These are phyloP conservation scores for Plutella xylostella DNA, from an alignment of 2,888 invertebrate genomes.

Conservation along the genomic window DNA sequence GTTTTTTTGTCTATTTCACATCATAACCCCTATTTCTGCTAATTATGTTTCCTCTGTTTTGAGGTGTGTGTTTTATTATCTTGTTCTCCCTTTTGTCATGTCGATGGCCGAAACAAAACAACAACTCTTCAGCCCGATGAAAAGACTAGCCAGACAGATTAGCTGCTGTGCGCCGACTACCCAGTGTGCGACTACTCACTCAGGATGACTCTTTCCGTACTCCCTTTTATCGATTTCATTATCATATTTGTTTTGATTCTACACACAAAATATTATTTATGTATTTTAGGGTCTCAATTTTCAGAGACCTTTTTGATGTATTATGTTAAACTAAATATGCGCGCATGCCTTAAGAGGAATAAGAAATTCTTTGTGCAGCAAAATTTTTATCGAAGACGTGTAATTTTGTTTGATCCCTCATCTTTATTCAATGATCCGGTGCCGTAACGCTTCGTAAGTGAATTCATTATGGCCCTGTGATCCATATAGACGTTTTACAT, in stretches of 20 bases:
- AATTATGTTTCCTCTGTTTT: not conserved
- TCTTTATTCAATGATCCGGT: constrained; percentile 65
- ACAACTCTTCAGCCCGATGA: too few species aligned
- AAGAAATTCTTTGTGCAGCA: constrained; percentile 46
- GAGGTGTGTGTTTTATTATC: not conserved
- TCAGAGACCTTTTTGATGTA: not conserved
- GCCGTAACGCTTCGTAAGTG: constrained; percentile 58
- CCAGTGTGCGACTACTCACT: too few species aligned
- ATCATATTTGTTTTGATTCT: constrained; percentile 1
- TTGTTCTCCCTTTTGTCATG: too few species aligned
- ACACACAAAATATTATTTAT: too few species aligned
- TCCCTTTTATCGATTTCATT: too few species aligned
- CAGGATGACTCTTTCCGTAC: too few species aligned
- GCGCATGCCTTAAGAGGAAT: constrained; percentile 31
- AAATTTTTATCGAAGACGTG: constrained; percentile 57
- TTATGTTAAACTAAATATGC: constrained; percentile 33
- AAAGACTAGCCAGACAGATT: too few species aligned
- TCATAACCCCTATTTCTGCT: not conserved
- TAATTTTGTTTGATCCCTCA: constrained; percentile 66
- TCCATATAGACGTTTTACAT: constrained; percentile 27
- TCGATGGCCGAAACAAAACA: too few species aligned
- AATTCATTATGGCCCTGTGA: constrained; percentile 57
- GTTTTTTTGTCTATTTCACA: too few species aligned
- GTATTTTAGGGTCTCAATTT: too few species aligned
- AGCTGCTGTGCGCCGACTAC: too few species aligned